Evolutionary conservation across 1,140 invertebrate species (phyloP), one percentile per base, ranked within the genome.

Genomic region (Uloborus diversus): DNA sequence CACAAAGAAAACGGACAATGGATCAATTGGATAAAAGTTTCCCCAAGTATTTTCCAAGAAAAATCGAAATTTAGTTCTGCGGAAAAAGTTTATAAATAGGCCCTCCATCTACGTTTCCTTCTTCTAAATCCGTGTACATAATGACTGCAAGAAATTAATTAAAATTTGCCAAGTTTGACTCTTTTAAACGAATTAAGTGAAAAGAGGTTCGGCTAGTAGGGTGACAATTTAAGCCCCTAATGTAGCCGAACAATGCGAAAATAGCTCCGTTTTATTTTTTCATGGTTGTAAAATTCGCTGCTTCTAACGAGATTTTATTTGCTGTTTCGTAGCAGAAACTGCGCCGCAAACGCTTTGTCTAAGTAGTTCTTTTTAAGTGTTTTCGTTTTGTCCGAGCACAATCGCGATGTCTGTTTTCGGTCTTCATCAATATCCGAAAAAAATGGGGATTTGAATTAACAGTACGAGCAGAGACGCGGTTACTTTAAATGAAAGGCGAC

Each of bases 141-240:
- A 76, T 76, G 64, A 76, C 73, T 65, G 73, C 37, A 75, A 75
- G 71, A 78, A 78, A 61, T 78, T 78, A 78, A 78, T 78, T 53
- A 78, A 66, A 65, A 66, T 75, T 75, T 51, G 71, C 59, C 32
- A 66, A 73, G 73, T 78, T 78, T 78, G 65, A 65, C 62, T 64
- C 49, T 56, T 35, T 32, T 56, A 65, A 65, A 56, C 73, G 49
- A 78, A 78, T 78, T 78, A 78, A 78, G 73, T 37, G 61, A 65
- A 65, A 61, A 25, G 56, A 35, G 14, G 9, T 33, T 25, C 20
- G 33, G 14, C 28, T 42, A 42, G 61, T 56, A 73, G 56, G 59
- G 73, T 56, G 61, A 78, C 42, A 65, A 65, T 65, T 65, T 56
- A 51, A 65, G 37, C n/a, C 30, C 61, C 37, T 65, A 78, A 61